phyloP scores from a whole-genome alignment of 1,140 invertebrate genomes.

The Formica exsecta region DNA sequence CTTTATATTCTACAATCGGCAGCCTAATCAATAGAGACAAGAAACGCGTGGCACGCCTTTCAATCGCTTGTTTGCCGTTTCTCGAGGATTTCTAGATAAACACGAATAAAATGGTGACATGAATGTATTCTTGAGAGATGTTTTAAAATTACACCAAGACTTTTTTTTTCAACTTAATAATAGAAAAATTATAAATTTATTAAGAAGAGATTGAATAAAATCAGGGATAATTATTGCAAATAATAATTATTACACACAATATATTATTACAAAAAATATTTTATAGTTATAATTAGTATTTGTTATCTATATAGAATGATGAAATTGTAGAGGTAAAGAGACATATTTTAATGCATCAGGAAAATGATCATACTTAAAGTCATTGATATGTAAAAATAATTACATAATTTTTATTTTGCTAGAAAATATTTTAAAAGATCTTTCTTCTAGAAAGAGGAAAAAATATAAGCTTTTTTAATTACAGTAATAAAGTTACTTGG shows the following conservation, averaged over 20 bases:
- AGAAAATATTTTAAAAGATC: neutral
- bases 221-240: neutral
- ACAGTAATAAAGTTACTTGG: conserved; percentile 67
- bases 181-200: neutral
- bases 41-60: conserved; percentile 42
- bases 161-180: neutral
- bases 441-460: neutral
- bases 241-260: neutral
- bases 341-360: neutral
- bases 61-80: neutral
- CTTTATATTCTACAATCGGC: conserved; percentile 58
- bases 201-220: neutral
- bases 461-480: conserved; percentile 45
- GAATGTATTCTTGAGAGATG: neutral
- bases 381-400: neutral
- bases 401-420: neutral
- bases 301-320: neutral
- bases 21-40: conserved; percentile 75
- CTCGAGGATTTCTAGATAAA: conserved; percentile 6
- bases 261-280: conserved; percentile 2
- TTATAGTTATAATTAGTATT: neutral
- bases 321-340: neutral
- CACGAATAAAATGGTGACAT: neutral
- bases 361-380: neutral
- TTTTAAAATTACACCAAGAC: neutral